Evolutionary conservation across 2,113 vertebrate genomes (phyloP).

Genomic region (Pterophyllum scalare): DNA sequence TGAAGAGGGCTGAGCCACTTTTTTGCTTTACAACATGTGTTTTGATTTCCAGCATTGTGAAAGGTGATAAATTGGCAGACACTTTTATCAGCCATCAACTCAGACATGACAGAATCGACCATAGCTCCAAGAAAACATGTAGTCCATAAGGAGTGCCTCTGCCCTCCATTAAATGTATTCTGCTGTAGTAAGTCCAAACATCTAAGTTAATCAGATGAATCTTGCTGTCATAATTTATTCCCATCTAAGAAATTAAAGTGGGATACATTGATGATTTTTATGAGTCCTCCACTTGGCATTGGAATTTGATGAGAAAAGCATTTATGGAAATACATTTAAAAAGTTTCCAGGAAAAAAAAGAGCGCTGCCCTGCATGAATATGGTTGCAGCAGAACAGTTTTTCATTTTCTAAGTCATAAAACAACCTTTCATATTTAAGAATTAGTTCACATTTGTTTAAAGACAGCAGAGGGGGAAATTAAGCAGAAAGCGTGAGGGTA

Average conservation of each 20-base stretch:
- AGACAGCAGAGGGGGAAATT: slow-evolving; percentile 5
- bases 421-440: slow-evolving; percentile 10
- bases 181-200: not conserved
- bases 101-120: slow-evolving; percentile 46
- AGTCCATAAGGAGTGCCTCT: not conserved
- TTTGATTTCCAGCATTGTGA: slow-evolving; percentile 42
- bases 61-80: slow-evolving; percentile 45
- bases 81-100: slow-evolving; percentile 28
- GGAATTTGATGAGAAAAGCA: slow-evolving; percentile 62
- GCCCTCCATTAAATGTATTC: not conserved
- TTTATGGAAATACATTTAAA: slow-evolving; percentile 54
- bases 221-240: slow-evolving; percentile 30
- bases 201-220: slow-evolving; percentile 6
- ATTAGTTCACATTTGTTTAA: slow-evolving; percentile 23
- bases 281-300: slow-evolving; percentile 29
- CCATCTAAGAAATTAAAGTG: slow-evolving; percentile 38
- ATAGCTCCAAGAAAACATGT: slow-evolving; percentile 11
- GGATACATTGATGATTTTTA: slow-evolving; percentile 48
- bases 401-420: slow-evolving; percentile 43
- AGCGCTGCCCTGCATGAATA: slow-evolving; percentile 41
- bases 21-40: slow-evolving; percentile 39
- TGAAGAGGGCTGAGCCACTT: slow-evolving; percentile 58
- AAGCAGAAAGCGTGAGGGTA: not conserved
- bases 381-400: slow-evolving; percentile 27
- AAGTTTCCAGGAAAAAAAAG: slow-evolving; percentile 29